Base-by-base conservation (phyloP, 2,797 vertebrate genomes). In the Bucorvus abyssinicus region DNA sequence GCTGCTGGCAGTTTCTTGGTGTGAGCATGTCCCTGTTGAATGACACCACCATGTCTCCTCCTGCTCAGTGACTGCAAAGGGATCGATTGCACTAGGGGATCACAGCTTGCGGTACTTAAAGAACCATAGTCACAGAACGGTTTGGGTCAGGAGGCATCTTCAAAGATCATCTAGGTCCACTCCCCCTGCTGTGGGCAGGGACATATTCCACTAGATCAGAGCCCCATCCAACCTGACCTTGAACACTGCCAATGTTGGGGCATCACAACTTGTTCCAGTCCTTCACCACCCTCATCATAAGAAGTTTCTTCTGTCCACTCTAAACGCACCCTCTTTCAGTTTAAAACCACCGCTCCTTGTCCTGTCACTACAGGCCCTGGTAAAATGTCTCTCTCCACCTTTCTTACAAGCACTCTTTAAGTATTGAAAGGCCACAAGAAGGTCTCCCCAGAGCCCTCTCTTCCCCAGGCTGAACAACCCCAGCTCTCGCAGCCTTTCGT, bases 171-270 rank as follows among this genome's bases (percentile, higher is more conserved):
- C 17, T 34, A 36, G 21, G 9, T 10, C 2, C 36, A 55, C 24
- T 2, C 1, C 4, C 6, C 2, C 8, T 20, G 22, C 14, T 30
- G 52, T 1, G 7, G 12, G 44, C 36, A 78, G 23, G 21, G 42
- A 59, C 26, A 70, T 1, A 15, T 67, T 69, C 20, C 5, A 32
- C 16, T 19, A 65, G 6, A 32, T 1, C 32, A 77, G 23, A 83
- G 47, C 12, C 38, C 38, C 4, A 2, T 83, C 16, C 76, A 70
- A 8, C 8, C 5, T 21, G 14, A 11, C 44, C 13, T 55, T 61
- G 30, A 74, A 83, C 11, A 50, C 23, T 34, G 14, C 9, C 52
- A 56, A 3, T 2, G 11, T 57, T 7, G 13, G 10, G 9, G 8
- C 19, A 90, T 4, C 17, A 26, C 22, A 81, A 21, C 14, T 26